phyloP scores from a whole-genome alignment of 2,113 vertebrate genomes.

The Sialia sialis region DNA sequence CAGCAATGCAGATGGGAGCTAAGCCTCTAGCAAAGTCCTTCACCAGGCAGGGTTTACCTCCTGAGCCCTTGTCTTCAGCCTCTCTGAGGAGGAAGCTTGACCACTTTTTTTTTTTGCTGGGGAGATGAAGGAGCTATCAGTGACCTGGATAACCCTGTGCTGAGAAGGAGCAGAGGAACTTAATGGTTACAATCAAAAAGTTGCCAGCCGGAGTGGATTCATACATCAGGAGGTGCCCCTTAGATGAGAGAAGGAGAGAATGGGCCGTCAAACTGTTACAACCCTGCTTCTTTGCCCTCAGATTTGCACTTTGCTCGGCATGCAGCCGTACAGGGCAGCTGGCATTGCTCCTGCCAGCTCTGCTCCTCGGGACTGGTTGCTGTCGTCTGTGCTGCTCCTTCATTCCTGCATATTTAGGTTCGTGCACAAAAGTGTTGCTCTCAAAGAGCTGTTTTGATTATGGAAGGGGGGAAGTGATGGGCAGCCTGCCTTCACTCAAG shows the following conservation, averaged over 20 bases:
- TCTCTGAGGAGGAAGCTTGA: not conserved
- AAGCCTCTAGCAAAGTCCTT: not conserved
- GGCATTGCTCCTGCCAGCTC: not conserved
- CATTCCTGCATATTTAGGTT: not conserved
- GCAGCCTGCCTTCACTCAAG: not conserved
- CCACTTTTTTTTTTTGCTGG: not conserved
- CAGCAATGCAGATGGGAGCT: not conserved
- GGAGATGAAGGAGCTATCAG: not conserved
- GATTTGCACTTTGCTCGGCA: not conserved
- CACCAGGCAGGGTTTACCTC: not conserved
- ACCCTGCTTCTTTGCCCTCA: not conserved
- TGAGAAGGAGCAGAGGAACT: not conserved
- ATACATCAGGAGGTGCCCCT: not conserved
- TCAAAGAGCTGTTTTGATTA: not conserved
- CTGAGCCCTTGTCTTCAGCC: not conserved
- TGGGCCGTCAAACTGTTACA: not conserved
- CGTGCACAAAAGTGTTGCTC: not conserved
- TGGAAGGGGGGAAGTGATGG: accelerated
- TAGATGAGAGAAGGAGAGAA: not conserved
- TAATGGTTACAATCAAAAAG: constrained; percentile 10
- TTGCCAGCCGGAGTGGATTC: not conserved
- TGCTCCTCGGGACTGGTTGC: not conserved
- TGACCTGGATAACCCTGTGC: not conserved
- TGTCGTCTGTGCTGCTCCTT: not conserved
- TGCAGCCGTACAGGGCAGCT: not conserved